These are phyloP conservation scores for Anguilla anguilla DNA, from an alignment of 2,797 vertebrate species.

Conservation along the genomic window DNA sequence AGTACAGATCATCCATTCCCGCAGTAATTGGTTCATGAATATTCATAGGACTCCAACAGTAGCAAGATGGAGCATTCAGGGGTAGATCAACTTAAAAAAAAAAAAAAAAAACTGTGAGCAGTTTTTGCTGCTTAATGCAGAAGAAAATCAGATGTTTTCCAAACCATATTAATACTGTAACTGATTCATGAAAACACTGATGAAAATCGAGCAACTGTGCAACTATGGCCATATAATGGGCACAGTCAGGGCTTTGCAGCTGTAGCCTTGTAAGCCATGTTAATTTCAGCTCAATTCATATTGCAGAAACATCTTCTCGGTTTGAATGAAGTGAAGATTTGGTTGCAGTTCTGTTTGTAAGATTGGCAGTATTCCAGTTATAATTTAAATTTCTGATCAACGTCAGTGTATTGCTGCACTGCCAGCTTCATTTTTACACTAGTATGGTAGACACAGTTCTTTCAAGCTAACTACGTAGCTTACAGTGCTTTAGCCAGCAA, in stretches of 20 bases:
- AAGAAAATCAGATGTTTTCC: neutral
- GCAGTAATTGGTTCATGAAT: slow-evolving; percentile 6
- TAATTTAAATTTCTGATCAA: no score
- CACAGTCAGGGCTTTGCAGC: neutral
- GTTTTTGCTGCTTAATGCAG: neutral
- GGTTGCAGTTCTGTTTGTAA: no score
- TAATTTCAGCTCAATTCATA: no score
- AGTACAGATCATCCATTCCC: neutral
- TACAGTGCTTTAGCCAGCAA: no score
- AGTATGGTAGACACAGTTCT: no score
- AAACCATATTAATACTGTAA: neutral
- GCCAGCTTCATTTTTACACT: no score
- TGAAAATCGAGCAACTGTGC: neutral
- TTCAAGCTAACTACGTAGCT: no score
- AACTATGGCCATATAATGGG: neutral
- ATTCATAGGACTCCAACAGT: neutral
- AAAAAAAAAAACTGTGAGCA: neutral
- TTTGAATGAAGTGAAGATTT: no score
- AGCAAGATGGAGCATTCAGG: neutral
- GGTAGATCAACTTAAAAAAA: neutral
- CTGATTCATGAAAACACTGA: neutral
- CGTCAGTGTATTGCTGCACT: no score
- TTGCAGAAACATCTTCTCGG: no score
- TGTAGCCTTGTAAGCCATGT: no score
- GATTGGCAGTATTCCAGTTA: no score